Evolutionary conservation across 2,888 invertebrate genomes (phyloP).

Genomic region (Lasioglossum lativentre): DNA sequence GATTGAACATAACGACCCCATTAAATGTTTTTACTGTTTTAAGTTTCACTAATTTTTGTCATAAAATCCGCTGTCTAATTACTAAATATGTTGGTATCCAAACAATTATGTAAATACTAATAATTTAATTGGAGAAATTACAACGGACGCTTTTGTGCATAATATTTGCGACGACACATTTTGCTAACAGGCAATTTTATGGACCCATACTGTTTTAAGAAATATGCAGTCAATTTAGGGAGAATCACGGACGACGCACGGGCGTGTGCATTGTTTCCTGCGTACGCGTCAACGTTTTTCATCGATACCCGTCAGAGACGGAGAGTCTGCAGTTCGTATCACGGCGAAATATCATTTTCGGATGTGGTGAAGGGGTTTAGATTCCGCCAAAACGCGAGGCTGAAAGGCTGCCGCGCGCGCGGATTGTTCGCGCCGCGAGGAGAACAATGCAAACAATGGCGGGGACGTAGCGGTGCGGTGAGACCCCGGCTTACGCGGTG

Average conservation of each 20-base stretch:
- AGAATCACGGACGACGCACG: background rate
- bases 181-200: no score
- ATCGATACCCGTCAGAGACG: slow-evolving; percentile 52
- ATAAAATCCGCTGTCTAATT: no score
- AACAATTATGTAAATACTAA: no score
- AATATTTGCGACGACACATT: no score
- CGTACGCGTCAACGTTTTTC: slow-evolving; percentile 20
- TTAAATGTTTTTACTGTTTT: no score
- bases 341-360: slow-evolving; percentile 58
- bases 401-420: slow-evolving; percentile 75
- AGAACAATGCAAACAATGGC: slow-evolving; percentile 83
- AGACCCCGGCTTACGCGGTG: slow-evolving; percentile 83
- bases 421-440: slow-evolving; percentile 77
- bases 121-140: no score
- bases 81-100: no score
- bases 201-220: background rate
- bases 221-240: background rate
- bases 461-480: slow-evolving; percentile 78
- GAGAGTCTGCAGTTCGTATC: slow-evolving; percentile 56
- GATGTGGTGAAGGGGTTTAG: slow-evolving; percentile 73
- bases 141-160: no score
- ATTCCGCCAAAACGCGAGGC: slow-evolving; percentile 76
- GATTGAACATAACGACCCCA: no score
- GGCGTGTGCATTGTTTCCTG: background rate
- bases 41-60: no score